These are phyloP conservation scores for Drosophila meridiana DNA, from an alignment of 2,888 invertebrate genomes.

Conservation along the genomic window DNA sequence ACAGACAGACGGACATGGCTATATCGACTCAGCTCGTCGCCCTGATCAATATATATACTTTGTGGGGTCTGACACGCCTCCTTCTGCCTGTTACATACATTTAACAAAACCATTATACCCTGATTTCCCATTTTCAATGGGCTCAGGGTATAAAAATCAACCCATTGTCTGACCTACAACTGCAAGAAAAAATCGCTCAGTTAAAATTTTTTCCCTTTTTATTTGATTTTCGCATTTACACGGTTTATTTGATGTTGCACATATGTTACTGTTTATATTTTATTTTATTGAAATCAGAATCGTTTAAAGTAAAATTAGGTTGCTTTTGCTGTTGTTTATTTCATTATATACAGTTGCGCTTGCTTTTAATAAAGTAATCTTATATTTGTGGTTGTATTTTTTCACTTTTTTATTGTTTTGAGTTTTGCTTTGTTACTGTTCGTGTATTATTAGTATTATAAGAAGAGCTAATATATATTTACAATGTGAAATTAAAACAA, in stretches of 20 bases:
- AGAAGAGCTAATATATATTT: conserved; percentile 59
- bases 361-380: conserved; percentile 29
- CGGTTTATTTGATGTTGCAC: conserved; percentile 50
- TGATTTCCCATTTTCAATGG: too few species aligned
- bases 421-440: conserved; percentile 26
- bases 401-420: conserved; percentile 19
- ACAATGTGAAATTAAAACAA: conserved; percentile 33
- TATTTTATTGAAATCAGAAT: conserved; percentile 45
- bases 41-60: too few species aligned
- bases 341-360: conserved; percentile 47
- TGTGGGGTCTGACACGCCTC: too few species aligned
- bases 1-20: too few species aligned
- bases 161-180: not conserved
- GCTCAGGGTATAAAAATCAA: too few species aligned
- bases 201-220: conserved; percentile 66
- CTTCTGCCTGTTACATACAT: too few species aligned
- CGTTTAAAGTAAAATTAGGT: conserved; percentile 61
- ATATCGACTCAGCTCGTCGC: too few species aligned
- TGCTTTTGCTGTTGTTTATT: conserved; percentile 14
- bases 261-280: conserved; percentile 41
- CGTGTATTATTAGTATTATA: conserved; percentile 34
- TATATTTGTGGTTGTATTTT: not conserved
- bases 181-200: conserved; percentile 8
- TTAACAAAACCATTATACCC: too few species aligned
- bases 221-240: conserved; percentile 75